A percentile compares a stretch with the other conserved stretches of the same genome.
Evolutionary conservation across 2,797 vertebrate genomes (phyloP).

Genomic region (Triplophysa bombifrons): DNA sequence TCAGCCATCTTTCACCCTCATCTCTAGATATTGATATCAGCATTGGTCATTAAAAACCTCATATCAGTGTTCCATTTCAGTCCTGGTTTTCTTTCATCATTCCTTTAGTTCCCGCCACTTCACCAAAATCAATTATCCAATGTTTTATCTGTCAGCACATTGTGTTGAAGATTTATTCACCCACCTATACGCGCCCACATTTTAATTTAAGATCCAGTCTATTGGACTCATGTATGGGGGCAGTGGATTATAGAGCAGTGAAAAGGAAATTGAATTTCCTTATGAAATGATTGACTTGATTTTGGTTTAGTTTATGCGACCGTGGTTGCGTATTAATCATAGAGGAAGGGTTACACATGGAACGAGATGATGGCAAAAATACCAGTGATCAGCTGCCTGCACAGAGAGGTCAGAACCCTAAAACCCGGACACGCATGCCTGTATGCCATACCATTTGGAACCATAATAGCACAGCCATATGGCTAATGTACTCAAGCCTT

Average conservation of each 20-base stretch:
- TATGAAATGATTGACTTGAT: constrained; percentile 73
- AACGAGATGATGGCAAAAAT: constrained; percentile 23
- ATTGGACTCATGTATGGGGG: constrained; percentile 53
- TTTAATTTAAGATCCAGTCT: constrained; percentile 61
- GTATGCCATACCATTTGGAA: neutral
- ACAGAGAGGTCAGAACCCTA: constrained; percentile 22
- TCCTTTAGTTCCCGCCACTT: constrained; percentile 2
- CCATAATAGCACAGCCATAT: constrained; percentile 22
- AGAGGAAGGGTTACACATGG: neutral
- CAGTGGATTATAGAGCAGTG: constrained; percentile 65
- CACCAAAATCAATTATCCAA: constrained; percentile 16
- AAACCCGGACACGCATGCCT: neutral
- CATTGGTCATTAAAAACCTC: neutral
- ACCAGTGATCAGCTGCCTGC: constrained; percentile 36
- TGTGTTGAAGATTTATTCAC: constrained; percentile 24
- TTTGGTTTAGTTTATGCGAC: constrained; percentile 61
- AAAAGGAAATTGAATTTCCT: constrained; percentile 70
- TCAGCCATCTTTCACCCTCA: neutral
- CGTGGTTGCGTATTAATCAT: constrained; percentile 32
- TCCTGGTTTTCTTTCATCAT: neutral
- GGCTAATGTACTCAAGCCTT: constrained; percentile 13
- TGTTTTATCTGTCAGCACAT: constrained; percentile 13
- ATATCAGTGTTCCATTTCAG: neutral
- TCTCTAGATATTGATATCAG: neutral
- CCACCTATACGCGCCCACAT: neutral